Evolutionary conservation across 37 sponge, comb jelly and placozoan genomes (phyloP).

Genomic region (Halichondria panicea): DNA sequence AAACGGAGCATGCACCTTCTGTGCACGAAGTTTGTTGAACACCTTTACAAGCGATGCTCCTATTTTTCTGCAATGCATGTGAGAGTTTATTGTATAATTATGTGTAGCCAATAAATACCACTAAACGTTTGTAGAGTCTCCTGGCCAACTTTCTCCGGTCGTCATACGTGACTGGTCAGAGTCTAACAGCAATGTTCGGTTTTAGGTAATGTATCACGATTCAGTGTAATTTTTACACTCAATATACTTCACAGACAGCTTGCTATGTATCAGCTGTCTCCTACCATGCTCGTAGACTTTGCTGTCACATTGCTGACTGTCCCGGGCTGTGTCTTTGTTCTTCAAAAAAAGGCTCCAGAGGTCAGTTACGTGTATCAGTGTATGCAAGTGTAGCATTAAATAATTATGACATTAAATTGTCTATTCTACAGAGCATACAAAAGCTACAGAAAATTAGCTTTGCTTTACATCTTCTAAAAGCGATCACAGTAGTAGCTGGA

Average conservation of each 20-base stretch:
- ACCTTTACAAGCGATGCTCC: constrained; percentile 64
- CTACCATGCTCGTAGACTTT: constrained; percentile 50
- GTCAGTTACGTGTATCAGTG: constrained; percentile 14
- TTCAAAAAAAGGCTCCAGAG: constrained; percentile 58
- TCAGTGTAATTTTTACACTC: neutral
- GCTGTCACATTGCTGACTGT: constrained; percentile 33
- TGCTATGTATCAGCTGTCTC: constrained; percentile 51
- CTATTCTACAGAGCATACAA: constrained; percentile 23
- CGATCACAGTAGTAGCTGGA: neutral
- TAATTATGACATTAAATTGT: neutral
- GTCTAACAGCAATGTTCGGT: neutral
- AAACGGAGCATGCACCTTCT: constrained; percentile 54
- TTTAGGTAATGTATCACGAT: neutral
- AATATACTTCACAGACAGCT: too few species aligned
- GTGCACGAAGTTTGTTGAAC: constrained; percentile 23
- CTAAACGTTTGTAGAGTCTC: neutral
- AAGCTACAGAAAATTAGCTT: constrained; percentile 29
- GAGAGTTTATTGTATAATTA: constrained; percentile 2
- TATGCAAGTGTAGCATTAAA: neutral
- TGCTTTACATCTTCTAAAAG: neutral
- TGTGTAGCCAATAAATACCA: constrained; percentile 1
- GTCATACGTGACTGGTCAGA: neutral
- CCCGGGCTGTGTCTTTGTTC: constrained; percentile 46
- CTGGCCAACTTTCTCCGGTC: neutral
- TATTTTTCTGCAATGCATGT: constrained; percentile 52